These are phyloP conservation scores for Gasterosteus nipponicus DNA, from an alignment of 2,113 vertebrate species.

Conservation along the genomic window DNA sequence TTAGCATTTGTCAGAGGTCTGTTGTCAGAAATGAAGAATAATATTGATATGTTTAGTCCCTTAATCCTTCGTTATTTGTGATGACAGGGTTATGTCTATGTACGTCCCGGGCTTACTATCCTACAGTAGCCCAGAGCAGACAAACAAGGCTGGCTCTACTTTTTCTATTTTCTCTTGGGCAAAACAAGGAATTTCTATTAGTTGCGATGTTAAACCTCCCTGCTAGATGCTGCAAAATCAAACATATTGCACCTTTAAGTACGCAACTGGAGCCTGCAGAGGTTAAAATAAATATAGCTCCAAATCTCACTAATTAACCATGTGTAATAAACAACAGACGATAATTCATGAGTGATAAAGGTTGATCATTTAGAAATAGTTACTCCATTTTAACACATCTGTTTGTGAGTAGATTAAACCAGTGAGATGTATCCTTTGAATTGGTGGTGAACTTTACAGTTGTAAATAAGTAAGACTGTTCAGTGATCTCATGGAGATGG, in stretches of 20 bases:
- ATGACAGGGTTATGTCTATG: too few species aligned
- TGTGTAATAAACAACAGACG: not conserved
- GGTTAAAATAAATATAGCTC: not conserved
- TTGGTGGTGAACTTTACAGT: not conserved
- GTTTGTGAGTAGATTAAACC: not conserved
- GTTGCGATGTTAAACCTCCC: not conserved
- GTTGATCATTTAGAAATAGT: not conserved
- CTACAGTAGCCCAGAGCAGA: too few species aligned
- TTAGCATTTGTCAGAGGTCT: not conserved
- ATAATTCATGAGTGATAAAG: not conserved
- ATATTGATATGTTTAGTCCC: too few species aligned
- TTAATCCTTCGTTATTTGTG: too few species aligned
- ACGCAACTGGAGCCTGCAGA: not conserved
- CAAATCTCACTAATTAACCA: not conserved
- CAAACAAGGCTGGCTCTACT: too few species aligned
- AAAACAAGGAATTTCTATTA: not conserved
- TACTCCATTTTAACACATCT: not conserved
- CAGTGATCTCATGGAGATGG: too few species aligned
- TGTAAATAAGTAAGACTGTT: not conserved
- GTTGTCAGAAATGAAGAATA: not conserved
- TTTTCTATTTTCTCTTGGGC: too few species aligned
- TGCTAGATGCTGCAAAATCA: not conserved
- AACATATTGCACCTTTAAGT: not conserved
- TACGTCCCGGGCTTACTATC: too few species aligned
- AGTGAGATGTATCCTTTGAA: not conserved